These are phyloP conservation scores for Haplochromis vanheusdeni DNA, from an alignment of 2,113 vertebrate genomes.

Conservation along the genomic window DNA sequence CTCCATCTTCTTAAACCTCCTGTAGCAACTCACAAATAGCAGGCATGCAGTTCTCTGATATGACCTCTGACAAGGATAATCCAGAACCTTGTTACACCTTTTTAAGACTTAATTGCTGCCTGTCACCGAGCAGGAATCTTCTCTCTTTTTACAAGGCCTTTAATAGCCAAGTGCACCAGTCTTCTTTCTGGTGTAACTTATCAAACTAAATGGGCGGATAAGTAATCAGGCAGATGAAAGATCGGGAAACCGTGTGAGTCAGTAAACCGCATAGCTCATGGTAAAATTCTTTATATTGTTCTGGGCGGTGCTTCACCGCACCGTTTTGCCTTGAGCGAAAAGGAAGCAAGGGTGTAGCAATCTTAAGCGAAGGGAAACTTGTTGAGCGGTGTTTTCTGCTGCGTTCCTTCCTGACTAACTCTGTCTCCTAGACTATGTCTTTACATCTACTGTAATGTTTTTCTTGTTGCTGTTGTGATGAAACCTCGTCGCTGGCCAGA, in stretches of 20 bases:
- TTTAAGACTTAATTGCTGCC: conserved; percentile 63
- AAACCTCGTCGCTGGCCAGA: background rate
- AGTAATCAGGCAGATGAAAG: conserved; percentile 55
- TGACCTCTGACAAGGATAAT: conserved; percentile 48
- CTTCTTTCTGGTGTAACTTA: conserved; percentile 51
- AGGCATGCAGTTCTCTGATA: conserved; percentile 2
- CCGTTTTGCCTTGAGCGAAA: conserved; percentile 21
- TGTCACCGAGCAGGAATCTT: conserved; percentile 60
- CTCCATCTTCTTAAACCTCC: conserved; percentile 4
- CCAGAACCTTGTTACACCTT: conserved; percentile 50
- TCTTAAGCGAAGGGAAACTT: background rate
- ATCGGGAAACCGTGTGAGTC: conserved; percentile 29
- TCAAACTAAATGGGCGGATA: conserved; percentile 43
- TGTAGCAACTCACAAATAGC: background rate
- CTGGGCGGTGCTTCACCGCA: background rate
- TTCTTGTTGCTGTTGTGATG: background rate
- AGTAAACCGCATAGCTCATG: background rate
- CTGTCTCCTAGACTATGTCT: background rate
- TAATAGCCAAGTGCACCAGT: conserved; percentile 49
- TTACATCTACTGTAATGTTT: background rate
- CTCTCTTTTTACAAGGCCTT: conserved; percentile 23
- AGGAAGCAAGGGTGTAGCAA: background rate
- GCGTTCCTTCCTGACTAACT: background rate
- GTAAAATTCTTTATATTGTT: conserved; percentile 22
- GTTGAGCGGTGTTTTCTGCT: background rate